Evolutionary conservation across 2,888 invertebrate genomes (phyloP).

Genomic region (Limnephilus rhombicus): DNA sequence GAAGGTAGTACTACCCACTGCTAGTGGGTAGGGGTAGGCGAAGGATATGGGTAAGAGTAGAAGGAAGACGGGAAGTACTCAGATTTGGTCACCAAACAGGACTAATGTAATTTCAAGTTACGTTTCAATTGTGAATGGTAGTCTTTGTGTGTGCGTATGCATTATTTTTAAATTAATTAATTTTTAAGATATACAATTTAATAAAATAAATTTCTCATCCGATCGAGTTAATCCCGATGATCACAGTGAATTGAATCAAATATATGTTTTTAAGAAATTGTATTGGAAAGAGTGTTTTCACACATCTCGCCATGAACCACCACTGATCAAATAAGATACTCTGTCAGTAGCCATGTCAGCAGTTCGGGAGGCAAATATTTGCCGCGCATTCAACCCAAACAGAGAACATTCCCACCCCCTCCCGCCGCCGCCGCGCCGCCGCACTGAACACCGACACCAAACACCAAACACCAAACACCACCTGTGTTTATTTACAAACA

Average conservation of each 20-base stretch:
- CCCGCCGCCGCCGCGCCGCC: background rate
- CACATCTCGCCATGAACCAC: background rate
- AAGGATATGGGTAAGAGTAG: too few species aligned
- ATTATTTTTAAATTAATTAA: too few species aligned
- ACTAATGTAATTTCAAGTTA: too few species aligned
- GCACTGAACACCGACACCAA: background rate
- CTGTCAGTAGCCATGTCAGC: slow-evolving; percentile 34
- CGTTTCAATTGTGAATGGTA: too few species aligned
- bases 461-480: slow-evolving; percentile 30
- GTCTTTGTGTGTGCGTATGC: too few species aligned
- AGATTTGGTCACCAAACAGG: too few species aligned
- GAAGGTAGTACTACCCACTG: too few species aligned
- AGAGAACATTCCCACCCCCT: background rate
- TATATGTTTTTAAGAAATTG: background rate
- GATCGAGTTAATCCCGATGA: background rate
- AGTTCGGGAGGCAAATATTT: slow-evolving; percentile 36
- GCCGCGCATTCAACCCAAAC: slow-evolving; percentile 11
- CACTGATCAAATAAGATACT: slow-evolving; percentile 4
- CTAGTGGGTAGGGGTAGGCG: too few species aligned
- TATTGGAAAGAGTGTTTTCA: background rate
- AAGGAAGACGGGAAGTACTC: too few species aligned
- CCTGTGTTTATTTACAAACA: slow-evolving; percentile 42
- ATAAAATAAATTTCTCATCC: too few species aligned
- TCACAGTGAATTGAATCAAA: background rate
- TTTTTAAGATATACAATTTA: too few species aligned